Evolutionary conservation across 1,140 invertebrate genomes (phyloP).

Genomic region (Portunus trituberculatus): DNA sequence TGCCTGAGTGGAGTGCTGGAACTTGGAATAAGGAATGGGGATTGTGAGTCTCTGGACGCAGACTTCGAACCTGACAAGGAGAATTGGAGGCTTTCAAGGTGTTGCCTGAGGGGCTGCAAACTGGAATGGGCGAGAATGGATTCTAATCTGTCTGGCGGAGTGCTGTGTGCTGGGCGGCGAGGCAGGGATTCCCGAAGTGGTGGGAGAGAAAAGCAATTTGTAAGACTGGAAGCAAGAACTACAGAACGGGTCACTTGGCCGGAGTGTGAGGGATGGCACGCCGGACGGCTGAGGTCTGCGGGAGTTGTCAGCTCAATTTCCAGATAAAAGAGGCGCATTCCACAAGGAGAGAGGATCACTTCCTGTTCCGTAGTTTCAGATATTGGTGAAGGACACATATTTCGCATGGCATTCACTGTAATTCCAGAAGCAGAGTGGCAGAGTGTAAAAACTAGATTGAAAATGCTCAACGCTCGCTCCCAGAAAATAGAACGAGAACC

Average conservation of each 20-base stretch:
- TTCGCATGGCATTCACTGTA: background rate
- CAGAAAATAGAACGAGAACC: slow-evolving; percentile 55
- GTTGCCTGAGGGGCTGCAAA: slow-evolving; percentile 38
- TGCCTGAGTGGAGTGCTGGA: background rate
- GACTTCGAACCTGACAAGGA: slow-evolving; percentile 40
- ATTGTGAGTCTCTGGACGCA: background rate
- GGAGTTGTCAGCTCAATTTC: background rate
- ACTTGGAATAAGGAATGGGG: slow-evolving; percentile 1
- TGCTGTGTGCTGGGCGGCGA: background rate
- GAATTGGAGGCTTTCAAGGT: slow-evolving; percentile 31
- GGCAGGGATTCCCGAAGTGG: background rate
- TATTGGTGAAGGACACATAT: slow-evolving; percentile 4
- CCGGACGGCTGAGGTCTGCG: background rate
- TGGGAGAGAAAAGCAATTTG: slow-evolving; percentile 12
- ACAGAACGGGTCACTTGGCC: background rate
- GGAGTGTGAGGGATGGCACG: background rate
- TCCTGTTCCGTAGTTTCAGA: background rate
- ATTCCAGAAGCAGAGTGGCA: slow-evolving; percentile 22
- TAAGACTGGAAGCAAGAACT: slow-evolving; percentile 1
- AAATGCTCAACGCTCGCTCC: slow-evolving; percentile 30
- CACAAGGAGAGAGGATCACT: background rate
- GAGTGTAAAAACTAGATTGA: slow-evolving; percentile 41
- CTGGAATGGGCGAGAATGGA: slow-evolving; percentile 27
- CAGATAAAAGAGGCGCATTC: slow-evolving; percentile 3
- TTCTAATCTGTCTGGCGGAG: slow-evolving; percentile 2